Evolutionary conservation across 2,113 vertebrate genomes (phyloP).

Genomic region (Sapayoa aenigma): DNA sequence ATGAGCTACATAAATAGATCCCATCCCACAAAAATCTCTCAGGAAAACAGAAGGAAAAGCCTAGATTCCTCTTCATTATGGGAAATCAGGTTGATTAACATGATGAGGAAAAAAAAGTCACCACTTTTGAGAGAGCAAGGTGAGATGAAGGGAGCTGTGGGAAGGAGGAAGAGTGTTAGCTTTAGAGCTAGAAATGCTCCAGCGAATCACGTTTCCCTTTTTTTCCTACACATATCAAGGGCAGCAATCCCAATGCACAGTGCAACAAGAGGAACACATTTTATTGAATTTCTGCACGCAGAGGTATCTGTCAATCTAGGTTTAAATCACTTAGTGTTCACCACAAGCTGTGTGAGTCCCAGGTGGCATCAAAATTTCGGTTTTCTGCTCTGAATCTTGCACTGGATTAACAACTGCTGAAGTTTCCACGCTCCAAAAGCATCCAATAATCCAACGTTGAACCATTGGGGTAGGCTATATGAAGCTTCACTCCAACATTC

Average conservation of each 20-base stretch:
- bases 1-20: neutral
- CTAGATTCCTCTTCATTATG: neutral
- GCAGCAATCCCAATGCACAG: conserved; percentile 49
- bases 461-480: neutral
- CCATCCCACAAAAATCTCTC: neutral
- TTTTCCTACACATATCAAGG: conserved; percentile 30
- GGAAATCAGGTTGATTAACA: neutral
- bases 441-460: neutral
- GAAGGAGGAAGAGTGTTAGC: neutral
- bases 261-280: conserved; percentile 44
- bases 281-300: conserved; percentile 56
- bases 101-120: neutral
- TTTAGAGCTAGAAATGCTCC: conserved; percentile 47
- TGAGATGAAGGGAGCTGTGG: conserved; percentile 15
- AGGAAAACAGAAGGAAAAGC: neutral
- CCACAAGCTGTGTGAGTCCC: conserved; percentile 21
- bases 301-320: conserved; percentile 59
- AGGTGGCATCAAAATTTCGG: conserved; percentile 45
- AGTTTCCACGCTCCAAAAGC: neutral
- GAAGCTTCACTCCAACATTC: neutral
- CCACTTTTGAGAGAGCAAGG: neutral
- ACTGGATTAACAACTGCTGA: neutral
- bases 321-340: conserved; percentile 57
- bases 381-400: conserved; percentile 10
- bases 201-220: conserved; percentile 28